Conservation (phyloP, 2,888 invertebrate genomes). For the Scaptomyza polygonia region DNA sequence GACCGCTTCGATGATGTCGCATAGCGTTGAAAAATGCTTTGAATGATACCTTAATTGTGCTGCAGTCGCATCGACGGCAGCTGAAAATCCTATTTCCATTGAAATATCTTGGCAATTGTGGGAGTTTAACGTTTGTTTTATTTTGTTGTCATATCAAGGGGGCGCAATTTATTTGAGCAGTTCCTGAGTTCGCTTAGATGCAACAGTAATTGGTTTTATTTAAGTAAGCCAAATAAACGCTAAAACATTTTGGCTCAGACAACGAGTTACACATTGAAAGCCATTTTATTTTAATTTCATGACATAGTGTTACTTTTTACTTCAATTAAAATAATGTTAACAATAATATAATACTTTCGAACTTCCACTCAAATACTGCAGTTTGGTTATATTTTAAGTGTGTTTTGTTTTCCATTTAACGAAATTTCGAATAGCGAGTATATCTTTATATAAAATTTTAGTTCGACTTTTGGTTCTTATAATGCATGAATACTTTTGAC, state of each 20-base stretch:
- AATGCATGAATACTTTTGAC: no score
- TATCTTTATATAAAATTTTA: no score
- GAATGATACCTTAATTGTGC: conserved; percentile 80
- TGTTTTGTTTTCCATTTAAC: no score
- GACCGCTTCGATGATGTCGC: conserved; percentile 35
- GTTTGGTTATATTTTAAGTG: no score
- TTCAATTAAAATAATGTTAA: background rate
- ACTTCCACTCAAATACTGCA: no score
- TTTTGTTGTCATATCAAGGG: conserved; percentile 16
- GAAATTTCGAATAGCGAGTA: no score
- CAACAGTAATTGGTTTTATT: background rate
- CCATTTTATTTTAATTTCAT: background rate
- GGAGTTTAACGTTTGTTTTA: conserved; percentile 57
- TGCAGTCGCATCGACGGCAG: conserved; percentile 49
- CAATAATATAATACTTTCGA: background rate
- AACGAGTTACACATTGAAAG: background rate
- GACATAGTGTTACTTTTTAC: background rate
- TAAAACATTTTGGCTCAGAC: background rate
- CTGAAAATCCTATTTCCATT: conserved; percentile 62
- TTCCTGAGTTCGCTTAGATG: conserved; percentile 28
- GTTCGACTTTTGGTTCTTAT: no score
- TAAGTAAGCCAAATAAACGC: background rate
- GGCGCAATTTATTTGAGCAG: conserved; percentile 27
- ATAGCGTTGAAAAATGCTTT: conserved; percentile 53
- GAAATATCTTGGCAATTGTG: conserved; percentile 58